Conservation (phyloP, 2,113 vertebrate species). For the Dolichallabes microphthalmus region DNA sequence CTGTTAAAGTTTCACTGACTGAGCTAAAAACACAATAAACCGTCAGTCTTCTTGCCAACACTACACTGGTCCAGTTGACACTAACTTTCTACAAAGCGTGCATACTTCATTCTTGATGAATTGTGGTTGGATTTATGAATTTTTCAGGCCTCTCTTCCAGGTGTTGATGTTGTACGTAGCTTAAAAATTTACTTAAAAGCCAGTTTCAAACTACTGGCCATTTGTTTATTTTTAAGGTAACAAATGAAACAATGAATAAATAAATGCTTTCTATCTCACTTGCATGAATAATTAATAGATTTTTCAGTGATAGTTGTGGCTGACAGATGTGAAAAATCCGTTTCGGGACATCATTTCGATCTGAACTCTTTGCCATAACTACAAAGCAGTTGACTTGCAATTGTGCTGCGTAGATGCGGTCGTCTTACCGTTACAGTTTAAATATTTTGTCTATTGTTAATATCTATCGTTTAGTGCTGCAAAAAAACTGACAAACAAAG, state of each 20-base stretch:
- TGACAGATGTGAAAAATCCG: neutral
- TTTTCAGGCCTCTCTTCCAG: neutral
- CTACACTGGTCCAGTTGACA: neutral
- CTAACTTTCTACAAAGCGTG: neutral
- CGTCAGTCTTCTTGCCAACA: neutral
- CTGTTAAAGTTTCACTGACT: neutral
- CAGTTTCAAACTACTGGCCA: neutral
- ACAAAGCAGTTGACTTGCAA: neutral
- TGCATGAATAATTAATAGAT: neutral
- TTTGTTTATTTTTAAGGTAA: neutral
- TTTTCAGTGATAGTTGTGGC: neutral
- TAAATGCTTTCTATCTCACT: neutral
- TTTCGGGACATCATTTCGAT: neutral
- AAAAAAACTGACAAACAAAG: neutral
- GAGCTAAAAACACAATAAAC: neutral
- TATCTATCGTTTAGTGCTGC: neutral
- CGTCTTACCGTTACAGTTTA: neutral
- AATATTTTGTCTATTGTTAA: neutral
- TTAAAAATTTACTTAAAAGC: neutral
- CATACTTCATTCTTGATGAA: neutral
- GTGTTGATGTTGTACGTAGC: neutral
- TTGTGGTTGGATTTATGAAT: neutral
- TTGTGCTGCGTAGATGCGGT: no score
- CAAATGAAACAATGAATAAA: neutral
- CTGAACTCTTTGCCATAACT: neutral